Evolutionary conservation across 2,797 vertebrate species (phyloP).

Genomic region (Dromococcyx pavoninus): DNA sequence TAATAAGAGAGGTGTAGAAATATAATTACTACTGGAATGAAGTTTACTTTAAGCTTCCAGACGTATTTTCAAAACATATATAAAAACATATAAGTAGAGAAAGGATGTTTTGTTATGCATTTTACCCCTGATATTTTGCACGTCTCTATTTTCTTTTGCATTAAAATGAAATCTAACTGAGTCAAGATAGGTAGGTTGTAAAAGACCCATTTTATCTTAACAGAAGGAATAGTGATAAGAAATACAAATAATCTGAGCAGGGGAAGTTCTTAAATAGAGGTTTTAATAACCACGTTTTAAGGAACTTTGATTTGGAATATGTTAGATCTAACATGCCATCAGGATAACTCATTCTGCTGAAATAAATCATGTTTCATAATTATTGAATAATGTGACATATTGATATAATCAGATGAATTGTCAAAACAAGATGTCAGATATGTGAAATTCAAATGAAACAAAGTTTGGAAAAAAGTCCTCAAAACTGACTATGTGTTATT

Average conservation of each 20-base stretch:
- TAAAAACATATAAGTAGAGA: neutral
- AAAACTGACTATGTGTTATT: constrained; percentile 32
- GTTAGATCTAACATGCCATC: constrained; percentile 54
- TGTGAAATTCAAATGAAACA: constrained; percentile 45
- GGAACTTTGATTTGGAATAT: constrained; percentile 30
- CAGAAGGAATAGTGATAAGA: neutral
- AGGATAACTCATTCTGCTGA: constrained; percentile 49
- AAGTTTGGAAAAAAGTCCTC: constrained; percentile 53
- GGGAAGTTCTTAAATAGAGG: neutral
- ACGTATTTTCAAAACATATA: neutral
- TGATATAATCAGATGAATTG: constrained; percentile 58
- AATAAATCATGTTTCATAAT: constrained; percentile 52
- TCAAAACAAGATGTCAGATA: constrained; percentile 66
- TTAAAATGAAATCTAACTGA: neutral
- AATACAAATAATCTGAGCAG: neutral
- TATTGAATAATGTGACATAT: constrained; percentile 65
- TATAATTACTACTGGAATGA: neutral
- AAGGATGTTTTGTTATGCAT: neutral
- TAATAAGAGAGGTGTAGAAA: neutral
- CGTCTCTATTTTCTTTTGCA: neutral
- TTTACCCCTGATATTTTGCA: neutral
- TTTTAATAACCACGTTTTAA: constrained; percentile 34
- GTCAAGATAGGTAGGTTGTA: neutral
- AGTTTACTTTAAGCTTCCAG: neutral
- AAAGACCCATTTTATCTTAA: neutral